A percentile compares a stretch with the other conserved stretches of the same genome.
Conservation (phyloP, 30 jellyfish, hydroid and myxozoan species). For the Catostylus mosaicus region DNA sequence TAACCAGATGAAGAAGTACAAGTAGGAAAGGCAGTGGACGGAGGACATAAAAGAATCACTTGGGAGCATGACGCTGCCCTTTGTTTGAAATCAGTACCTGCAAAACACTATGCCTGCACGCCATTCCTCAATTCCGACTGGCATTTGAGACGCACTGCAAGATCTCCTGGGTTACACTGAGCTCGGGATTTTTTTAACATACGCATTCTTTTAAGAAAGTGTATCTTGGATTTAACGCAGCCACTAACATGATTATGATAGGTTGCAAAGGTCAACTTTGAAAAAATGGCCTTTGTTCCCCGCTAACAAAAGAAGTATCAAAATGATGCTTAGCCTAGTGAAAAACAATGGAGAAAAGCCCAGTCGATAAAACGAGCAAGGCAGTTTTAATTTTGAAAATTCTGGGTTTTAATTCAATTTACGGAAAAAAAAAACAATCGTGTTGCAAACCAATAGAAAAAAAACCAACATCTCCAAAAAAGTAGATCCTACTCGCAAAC, state of each 20-base stretch:
- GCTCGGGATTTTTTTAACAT: slow-evolving; percentile 4
- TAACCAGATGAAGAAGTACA: slow-evolving; percentile 32
- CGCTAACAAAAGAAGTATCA: background rate
- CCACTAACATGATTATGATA: background rate
- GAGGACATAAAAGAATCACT: background rate
- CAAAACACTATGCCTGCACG: slow-evolving; percentile 55
- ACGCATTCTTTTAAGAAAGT: slow-evolving; percentile 3
- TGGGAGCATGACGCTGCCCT: slow-evolving; percentile 5
- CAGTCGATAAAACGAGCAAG: slow-evolving; percentile 17
- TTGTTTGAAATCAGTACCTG: slow-evolving; percentile 23
- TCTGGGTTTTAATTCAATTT: slow-evolving; percentile 7
- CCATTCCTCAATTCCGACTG: slow-evolving; percentile 27
- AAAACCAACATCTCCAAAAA: slow-evolving; percentile 4
- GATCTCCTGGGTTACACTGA: background rate
- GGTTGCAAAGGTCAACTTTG: slow-evolving; percentile 40
- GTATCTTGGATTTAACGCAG: background rate
- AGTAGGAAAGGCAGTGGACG: slow-evolving; percentile 3
- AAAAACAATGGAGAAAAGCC: background rate
- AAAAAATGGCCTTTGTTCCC: background rate
- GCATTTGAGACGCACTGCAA: slow-evolving; percentile 6
- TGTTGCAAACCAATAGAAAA: background rate
- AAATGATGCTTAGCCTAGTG: background rate
- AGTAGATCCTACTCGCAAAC: slow-evolving; percentile 37
- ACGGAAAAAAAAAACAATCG: background rate
- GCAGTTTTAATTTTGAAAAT: background rate